Base-by-base conservation (phyloP, 2,797 vertebrate species). In the Harpagifer antarcticus region DNA sequence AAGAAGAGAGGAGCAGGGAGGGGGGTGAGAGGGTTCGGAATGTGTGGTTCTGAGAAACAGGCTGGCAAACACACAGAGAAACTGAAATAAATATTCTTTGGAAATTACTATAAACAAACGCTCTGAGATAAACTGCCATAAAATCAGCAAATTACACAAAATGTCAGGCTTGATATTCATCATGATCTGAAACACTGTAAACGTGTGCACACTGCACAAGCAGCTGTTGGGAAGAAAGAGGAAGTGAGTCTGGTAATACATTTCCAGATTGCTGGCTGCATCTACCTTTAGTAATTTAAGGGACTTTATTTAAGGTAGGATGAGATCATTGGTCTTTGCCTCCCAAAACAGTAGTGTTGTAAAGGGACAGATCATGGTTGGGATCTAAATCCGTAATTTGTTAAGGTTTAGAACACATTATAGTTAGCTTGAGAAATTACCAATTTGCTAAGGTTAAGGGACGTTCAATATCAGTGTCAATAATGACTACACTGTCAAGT, bases 111-210 rank as follows among this genome's bases (percentile, higher is more conserved):
- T 37, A n/a, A 59, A 31, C 19, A 48, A 52, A 20, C 19, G 12
- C 13, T 31, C 68, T 23, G 53, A 71, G 50, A 76, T 73, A 31
- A 15, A 54, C 27, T 15, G n/a, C 37, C 12, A 37, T 71, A 63
- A 53, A 78, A 79, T 68, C 70, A 76, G 71, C 43, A 64, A 17
- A 64, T 56, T 61, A 31, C 8, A 61, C 8, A 66, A 5, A 43
- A 31, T 48, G 56, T 59, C 62, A 60, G 31, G 55, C 40, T 31
- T 74, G 11, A 60, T 72, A 61, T 54, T 66, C 20, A 49, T 60
- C 62, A 81, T 72, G 44, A 20, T 27, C 19, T 9, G 55, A 75
- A 60, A 72, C 57, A 65, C 11, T 40, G 58, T 48, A 62, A 74
- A 80, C 59, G 53, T 75, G 54, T 59, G 48, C 59, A 67, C 55